phyloP scores from a whole-genome alignment of 2,113 vertebrate genomes.

The Dryoscopus gambensis region DNA sequence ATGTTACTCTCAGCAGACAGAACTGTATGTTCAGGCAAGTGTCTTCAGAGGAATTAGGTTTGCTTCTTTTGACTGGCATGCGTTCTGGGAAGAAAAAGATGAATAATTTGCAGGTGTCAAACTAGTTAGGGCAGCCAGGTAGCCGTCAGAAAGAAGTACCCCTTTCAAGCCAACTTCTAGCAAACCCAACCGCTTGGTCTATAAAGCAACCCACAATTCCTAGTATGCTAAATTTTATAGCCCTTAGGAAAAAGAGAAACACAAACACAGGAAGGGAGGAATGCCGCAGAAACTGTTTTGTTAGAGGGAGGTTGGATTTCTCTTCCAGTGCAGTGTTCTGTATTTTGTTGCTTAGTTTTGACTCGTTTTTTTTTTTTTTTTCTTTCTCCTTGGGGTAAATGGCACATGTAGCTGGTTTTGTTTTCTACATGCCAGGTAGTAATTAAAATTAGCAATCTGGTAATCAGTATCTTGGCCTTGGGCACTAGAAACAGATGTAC shows the following conservation, averaged over 20 bases:
- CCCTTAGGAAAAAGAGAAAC: constrained; percentile 17
- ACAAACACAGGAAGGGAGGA: constrained; percentile 29
- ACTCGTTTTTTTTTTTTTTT: neutral
- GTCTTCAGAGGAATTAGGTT: neutral
- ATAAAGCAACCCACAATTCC: constrained; percentile 2
- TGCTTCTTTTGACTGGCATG: neutral
- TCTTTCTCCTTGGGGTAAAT: neutral
- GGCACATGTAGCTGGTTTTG: neutral
- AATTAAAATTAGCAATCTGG: constrained; percentile 30
- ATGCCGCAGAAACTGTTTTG: neutral
- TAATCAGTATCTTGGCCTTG: constrained; percentile 2
- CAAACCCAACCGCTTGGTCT: neutral
- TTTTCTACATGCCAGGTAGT: neutral
- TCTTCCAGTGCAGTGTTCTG: neutral
- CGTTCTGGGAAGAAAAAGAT: neutral
- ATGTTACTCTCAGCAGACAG: neutral
- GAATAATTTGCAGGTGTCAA: neutral
- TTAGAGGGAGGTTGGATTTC: constrained; percentile 8
- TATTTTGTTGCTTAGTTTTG: neutral
- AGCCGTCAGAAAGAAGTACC: neutral
- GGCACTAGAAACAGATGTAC: neutral
- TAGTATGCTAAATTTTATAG: constrained; percentile 23
- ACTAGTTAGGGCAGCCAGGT: neutral
- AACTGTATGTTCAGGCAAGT: neutral
- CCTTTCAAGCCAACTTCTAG: constrained; percentile 8